Evolutionary conservation across 2,113 vertebrate species (phyloP).

Genomic region (Tenrec ecaudatus): DNA sequence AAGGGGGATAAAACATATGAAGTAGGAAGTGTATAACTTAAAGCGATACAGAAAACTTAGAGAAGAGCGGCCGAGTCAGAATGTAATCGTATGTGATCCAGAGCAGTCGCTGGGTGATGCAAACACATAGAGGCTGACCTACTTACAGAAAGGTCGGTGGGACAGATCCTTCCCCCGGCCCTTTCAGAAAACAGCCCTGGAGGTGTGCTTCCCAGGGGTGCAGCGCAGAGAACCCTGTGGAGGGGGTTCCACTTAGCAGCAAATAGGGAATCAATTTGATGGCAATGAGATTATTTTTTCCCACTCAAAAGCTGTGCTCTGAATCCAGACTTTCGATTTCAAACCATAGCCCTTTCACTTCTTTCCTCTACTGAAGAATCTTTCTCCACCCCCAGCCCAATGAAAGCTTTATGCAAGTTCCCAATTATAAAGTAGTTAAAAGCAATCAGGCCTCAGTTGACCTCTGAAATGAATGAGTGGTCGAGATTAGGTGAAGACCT

Average conservation of each 20-base stretch:
- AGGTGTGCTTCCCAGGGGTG: neutral
- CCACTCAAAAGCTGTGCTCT: neutral
- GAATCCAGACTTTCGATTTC: conserved; percentile 10
- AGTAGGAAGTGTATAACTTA: neutral
- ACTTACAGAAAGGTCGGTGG: neutral
- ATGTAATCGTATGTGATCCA: conserved; percentile 26
- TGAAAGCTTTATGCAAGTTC: neutral
- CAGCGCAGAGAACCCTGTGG: neutral
- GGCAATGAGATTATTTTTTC: neutral
- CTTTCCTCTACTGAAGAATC: neutral
- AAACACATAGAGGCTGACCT: neutral
- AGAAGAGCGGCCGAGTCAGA: conserved; percentile 38
- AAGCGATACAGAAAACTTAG: neutral
- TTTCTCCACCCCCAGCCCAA: neutral
- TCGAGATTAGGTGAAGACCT: neutral
- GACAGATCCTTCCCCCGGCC: neutral
- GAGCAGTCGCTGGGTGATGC: neutral
- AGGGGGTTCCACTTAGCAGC: neutral
- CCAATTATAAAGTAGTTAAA: neutral
- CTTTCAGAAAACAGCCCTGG: neutral
- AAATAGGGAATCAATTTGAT: neutral
- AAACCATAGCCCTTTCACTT: neutral
- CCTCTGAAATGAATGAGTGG: neutral
- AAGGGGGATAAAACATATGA: neutral
- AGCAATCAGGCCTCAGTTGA: neutral